Evolutionary conservation across 2,888 invertebrate genomes (phyloP), one percentile per base, ranked within the genome.

Genomic region (Drosophila setosimentum): DNA sequence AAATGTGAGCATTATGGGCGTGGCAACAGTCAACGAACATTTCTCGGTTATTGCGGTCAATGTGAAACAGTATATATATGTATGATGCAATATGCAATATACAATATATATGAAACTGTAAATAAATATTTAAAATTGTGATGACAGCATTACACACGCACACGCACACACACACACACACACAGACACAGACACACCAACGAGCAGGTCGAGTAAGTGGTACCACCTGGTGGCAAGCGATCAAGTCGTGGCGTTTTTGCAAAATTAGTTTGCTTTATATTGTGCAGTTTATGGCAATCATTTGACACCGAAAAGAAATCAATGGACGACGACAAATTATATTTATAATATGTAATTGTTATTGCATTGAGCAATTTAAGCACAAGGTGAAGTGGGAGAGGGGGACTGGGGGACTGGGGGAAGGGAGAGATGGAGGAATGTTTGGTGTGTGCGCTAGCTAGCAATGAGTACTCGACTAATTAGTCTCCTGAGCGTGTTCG

Each of bases 401-500:
- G 11, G 2, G 18, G 13, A 27, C 4, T 13, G 16, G 2, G 21
- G 2, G 50, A 24, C 33, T n/a, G 2, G 18, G 32, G 21, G 3
- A 21, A 16, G 5, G 16, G 0, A 40, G 21, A 11, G 18, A 21
- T 2, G 40, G 7, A 21, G 24, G 29, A 7, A 11, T 35, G 58
- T 37, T 68, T 24, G 65, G 24, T 40, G 53, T 64, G 67, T 68
- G 64, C 50, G 54, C 69, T 53, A 67, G 58, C 63, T 62, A 51
- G 50, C 72, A 54, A n/a, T 58, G 61, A 63, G 63, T 49, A 71
- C 68, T 76, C 73, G 82, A 86, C 87, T 89, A 89, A 87, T 87
- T 87, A 87, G 87, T 87, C 87, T 87, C 87, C 89, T 73, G 87
- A 87, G 87, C 87, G 87, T 87, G 87, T 80, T 89, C 82, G 75